These are phyloP conservation scores for Liodrosophila aerea DNA, from an alignment of 2,888 invertebrate genomes.

Conservation along the genomic window DNA sequence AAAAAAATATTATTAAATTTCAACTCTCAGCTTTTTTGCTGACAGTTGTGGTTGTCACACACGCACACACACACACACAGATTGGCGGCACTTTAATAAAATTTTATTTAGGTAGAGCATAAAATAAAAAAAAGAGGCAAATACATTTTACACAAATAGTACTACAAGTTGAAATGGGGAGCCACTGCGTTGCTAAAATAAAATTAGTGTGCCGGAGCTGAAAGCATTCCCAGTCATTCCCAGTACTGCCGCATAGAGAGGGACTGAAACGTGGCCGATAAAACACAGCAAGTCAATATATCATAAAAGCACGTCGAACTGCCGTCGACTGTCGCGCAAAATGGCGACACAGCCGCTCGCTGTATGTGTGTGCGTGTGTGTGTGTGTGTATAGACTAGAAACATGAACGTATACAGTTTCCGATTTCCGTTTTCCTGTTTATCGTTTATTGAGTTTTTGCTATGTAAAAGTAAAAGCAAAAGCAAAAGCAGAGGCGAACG, in stretches of 20 bases:
- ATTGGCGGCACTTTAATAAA: constrained; percentile 37
- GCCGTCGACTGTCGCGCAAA: constrained; percentile 49
- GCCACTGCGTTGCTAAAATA: constrained; percentile 51
- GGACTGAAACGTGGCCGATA: constrained; percentile 47
- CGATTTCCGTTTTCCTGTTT: constrained; percentile 80
- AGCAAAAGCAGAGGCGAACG: constrained; percentile 1
- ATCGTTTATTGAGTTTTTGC: constrained; percentile 78
- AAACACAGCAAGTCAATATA: constrained; percentile 73
- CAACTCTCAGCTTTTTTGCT: neutral
- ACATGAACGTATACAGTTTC: constrained; percentile 71
- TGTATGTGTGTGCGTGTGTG: constrained; percentile 11
- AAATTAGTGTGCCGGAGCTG: constrained; percentile 65
- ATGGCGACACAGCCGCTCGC: constrained; percentile 45
- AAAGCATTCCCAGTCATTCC: constrained; percentile 58
- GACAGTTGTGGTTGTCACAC: constrained; percentile 40
- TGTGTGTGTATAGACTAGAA: constrained; percentile 49
- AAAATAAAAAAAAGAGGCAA: constrained; percentile 10
- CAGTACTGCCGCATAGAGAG: too few species aligned
- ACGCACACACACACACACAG: neutral
- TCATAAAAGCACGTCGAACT: constrained; percentile 72
- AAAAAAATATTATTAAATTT: constrained; percentile 44
- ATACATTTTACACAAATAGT: constrained; percentile 12
- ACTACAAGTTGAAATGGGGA: constrained; percentile 26
- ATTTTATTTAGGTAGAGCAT: constrained; percentile 45
- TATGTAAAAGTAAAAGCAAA: constrained; percentile 68